Evolutionary conservation across 2,797 vertebrate genomes (phyloP), one percentile per base, ranked within the genome.

Genomic region (Graptemys geographica): DNA sequence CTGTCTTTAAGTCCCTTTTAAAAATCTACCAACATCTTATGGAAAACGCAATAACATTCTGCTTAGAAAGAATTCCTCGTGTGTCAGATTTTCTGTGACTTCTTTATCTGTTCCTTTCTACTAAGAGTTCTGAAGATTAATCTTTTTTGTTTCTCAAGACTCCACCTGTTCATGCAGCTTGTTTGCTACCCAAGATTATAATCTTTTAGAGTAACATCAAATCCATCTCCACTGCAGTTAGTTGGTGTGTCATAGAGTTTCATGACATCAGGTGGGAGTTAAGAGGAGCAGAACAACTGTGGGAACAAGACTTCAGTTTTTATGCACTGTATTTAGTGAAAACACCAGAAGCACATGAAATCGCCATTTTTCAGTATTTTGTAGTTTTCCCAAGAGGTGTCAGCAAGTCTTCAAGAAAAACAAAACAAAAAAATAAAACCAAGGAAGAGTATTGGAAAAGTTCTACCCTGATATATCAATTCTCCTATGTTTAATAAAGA

Each of bases 171-270:
- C 9, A 0, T 12, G 69, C 44, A 83, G 87, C 82, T 80, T 44
- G n/a, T 37, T 90, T 79, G 33, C 51, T 31, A 72, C 59, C 57
- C 44, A 78, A 78, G 28, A 49, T 49, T 49, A 78, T 47, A 78
- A 49, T 28, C 44, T 78, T 76, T 47, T 47, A 88, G 87, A n/a
- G 59, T 51, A 31, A 49, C 5, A 1, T 4, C 51, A 6, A 65
- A 81, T 91, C 62, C 41, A 57, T 69, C 91, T 91, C 37, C 72
- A 55, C 41, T 51, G 74, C 84, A 91, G 53, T 90, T 78, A 91
- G n/a, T 37, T 3, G 49, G 44, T 4, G 25, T 33, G 57, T 44
- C 79, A 85, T 5, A 44, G 91, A 82, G 57, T 44, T 57, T 5
- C 0, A 0, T 13, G 82, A 80, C 44, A 69, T 79, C 2, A 0